Conservation (phyloP, 2,888 invertebrate species). For the Drosophila ochracea region DNA sequence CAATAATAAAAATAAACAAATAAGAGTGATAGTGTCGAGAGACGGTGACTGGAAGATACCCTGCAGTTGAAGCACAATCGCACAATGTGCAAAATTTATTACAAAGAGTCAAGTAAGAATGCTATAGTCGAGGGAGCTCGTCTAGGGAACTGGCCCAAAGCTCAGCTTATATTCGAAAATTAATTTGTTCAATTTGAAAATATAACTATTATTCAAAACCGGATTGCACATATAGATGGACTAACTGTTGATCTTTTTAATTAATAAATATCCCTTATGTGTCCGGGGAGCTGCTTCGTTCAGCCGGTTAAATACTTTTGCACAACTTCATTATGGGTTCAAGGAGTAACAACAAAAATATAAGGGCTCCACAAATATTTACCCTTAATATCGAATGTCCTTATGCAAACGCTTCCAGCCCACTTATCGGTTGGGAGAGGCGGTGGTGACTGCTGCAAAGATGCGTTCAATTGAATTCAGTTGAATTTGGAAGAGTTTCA, state of each 20-base stretch:
- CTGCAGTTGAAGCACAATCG: background rate
- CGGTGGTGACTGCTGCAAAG: constrained; percentile 20
- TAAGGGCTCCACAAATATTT: constrained; percentile 56
- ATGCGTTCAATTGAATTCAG: constrained; percentile 69
- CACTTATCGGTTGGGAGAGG: constrained; percentile 7
- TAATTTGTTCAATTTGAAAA: accelerated
- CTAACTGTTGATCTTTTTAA: background rate
- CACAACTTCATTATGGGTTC: background rate
- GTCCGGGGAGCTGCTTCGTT: background rate
- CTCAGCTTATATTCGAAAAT: background rate
- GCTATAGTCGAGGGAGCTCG: background rate
- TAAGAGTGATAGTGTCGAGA: too few species aligned
- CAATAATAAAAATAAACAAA: background rate
- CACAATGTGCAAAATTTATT: background rate
- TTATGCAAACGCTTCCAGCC: background rate
- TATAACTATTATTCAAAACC: background rate
- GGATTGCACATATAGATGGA: background rate
- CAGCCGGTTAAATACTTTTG: background rate
- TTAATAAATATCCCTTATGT: background rate
- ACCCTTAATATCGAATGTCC: constrained; percentile 44
- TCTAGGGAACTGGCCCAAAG: background rate
- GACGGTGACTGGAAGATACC: background rate
- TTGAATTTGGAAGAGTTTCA: constrained; percentile 57
- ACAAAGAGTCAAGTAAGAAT: accelerated
- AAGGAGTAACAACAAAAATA: background rate